phyloP scores from a whole-genome alignment of 2,797 vertebrate genomes.

The Galagoides demidoff region DNA sequence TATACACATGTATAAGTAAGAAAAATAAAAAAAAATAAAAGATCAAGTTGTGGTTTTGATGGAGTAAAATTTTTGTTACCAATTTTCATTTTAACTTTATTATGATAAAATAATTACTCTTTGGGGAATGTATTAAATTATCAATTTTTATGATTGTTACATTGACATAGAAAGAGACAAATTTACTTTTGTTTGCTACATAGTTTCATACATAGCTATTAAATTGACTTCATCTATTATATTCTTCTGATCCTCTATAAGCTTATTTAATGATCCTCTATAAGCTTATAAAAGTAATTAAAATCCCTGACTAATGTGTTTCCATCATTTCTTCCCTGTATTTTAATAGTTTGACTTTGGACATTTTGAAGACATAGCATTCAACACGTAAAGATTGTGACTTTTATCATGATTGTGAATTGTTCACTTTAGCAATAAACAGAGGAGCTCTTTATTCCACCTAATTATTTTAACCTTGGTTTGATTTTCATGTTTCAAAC shows the following conservation, averaged over 20 bases:
- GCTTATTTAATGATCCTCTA: not conserved
- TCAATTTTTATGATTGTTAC: not conserved
- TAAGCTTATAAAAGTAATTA: not conserved
- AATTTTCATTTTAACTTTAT: not conserved
- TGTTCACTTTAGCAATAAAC: not conserved
- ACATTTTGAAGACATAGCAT: not conserved
- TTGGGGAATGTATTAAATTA: not conserved
- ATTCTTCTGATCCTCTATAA: not conserved
- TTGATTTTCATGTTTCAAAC: not conserved
- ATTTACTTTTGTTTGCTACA: not conserved
- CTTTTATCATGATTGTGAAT: not conserved
- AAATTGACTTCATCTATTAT: not conserved
- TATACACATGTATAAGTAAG: not conserved
- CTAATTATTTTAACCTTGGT: not conserved
- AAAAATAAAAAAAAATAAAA: conserved; percentile 46
- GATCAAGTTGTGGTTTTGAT: not conserved
- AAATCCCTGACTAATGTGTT: not conserved
- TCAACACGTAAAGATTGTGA: not conserved
- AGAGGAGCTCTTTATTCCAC: not conserved
- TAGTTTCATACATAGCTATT: not conserved
- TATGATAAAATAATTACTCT: not conserved
- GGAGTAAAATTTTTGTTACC: conserved; percentile 13
- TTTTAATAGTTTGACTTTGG: not conserved
- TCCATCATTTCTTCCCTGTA: not conserved
- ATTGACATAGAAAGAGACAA: not conserved